Percentiles rank a stretch among this genome's conserved stretches.
Evolutionary conservation across 2,888 invertebrate genomes (phyloP).

Genomic region (Caenorhabditis virilis): DNA sequence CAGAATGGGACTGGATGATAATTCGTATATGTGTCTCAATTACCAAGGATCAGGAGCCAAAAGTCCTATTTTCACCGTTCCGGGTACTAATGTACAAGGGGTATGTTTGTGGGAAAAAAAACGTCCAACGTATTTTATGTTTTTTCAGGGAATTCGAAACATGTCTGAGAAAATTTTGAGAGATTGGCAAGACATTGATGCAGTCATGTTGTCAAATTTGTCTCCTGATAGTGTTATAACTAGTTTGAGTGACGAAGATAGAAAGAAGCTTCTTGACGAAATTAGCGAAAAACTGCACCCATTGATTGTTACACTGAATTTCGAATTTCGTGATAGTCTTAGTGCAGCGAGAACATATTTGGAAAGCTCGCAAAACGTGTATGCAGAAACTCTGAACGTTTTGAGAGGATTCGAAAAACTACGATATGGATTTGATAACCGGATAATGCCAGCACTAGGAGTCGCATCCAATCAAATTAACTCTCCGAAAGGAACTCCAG

Average conservation of each 20-base stretch:
- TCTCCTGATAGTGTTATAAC: conserved; percentile 19
- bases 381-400: conserved; percentile 8
- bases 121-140: neutral
- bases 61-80: too few relatives aligned
- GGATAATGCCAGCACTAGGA: neutral
- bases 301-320: conserved; percentile 12
- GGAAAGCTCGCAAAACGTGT: conserved; percentile 6
- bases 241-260: conserved; percentile 10
- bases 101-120: neutral
- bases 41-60: too few relatives aligned
- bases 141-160: neutral
- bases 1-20: too few relatives aligned
- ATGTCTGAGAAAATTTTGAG: neutral
- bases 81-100: neutral
- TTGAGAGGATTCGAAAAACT: conserved; percentile 12
- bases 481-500: neutral
- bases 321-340: conserved; percentile 30
- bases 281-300: conserved; percentile 20
- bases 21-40: too few relatives aligned
- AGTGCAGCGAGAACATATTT: conserved; percentile 10
- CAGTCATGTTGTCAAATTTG: conserved; percentile 4
- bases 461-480: neutral
- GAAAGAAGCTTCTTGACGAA: conserved; percentile 17
- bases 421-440: neutral
- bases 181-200: conserved; percentile 22